These are phyloP conservation scores for Chaetorhynchus papuensis DNA, from an alignment of 2,113 vertebrate genomes.

Conservation along the genomic window DNA sequence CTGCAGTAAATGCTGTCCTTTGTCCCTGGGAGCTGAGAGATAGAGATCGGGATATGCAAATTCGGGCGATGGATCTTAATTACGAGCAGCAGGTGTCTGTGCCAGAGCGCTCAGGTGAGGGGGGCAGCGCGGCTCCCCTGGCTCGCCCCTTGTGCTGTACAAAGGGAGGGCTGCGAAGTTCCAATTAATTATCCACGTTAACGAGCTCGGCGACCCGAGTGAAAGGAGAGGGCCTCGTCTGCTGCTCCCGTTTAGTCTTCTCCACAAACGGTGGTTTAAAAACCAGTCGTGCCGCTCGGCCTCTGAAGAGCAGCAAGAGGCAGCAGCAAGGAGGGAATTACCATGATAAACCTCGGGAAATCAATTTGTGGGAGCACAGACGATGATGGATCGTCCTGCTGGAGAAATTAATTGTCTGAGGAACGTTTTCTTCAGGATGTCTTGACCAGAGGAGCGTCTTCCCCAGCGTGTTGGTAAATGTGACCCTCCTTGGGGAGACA, in stretches of 20 bases:
- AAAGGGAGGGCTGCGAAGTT: conserved; percentile 58
- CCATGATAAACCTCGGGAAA: not conserved
- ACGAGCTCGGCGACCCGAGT: conserved; percentile 68
- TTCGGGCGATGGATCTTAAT: conserved; percentile 85
- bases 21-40: conserved; percentile 76
- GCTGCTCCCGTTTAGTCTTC: not conserved
- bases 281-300: not conserved
- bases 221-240: not conserved
- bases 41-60: conserved; percentile 85
- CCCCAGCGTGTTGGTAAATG: not conserved
- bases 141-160: conserved; percentile 56
- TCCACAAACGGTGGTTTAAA: not conserved
- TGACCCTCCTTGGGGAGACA: not conserved
- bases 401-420: conserved; percentile 12
- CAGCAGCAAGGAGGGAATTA: not conserved
- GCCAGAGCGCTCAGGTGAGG: conserved; percentile 85
- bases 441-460: not conserved
- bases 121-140: conserved; percentile 26
- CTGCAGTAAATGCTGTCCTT: conserved; percentile 61
- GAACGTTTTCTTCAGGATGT: not conserved
- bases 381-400: not conserved
- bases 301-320: not conserved
- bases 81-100: conserved; percentile 89
- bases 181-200: conserved; percentile 88
- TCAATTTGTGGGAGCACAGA: not conserved